Evolutionary conservation across 2,888 invertebrate species (phyloP).

Genomic region (Fissipunctia ypsillon): DNA sequence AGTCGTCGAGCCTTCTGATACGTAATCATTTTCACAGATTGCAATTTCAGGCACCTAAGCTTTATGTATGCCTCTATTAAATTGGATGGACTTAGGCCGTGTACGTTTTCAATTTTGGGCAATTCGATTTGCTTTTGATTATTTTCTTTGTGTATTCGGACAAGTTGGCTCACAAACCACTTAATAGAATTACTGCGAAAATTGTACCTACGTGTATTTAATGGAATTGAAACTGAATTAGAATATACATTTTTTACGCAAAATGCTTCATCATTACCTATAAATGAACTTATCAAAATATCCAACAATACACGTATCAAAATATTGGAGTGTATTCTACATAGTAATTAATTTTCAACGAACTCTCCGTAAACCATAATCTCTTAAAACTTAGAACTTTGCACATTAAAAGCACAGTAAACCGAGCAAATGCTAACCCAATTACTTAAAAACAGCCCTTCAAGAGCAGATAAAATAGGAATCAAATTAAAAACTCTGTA

Average conservation of each 20-base stretch:
- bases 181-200: constrained; percentile 3
- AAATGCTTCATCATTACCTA: background rate
- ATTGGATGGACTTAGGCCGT: constrained; percentile 21
- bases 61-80: constrained; percentile 10
- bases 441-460: background rate
- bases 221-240: background rate
- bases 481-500: background rate
- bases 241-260: background rate
- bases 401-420: too few species aligned
- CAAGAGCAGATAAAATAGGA: background rate
- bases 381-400: background rate
- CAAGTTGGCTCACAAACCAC: background rate
- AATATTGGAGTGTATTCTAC: background rate
- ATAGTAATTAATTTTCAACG: too few species aligned
- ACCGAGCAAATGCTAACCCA: background rate
- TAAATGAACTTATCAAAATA: background rate
- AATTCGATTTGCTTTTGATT: constrained; percentile 29
- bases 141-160: constrained; percentile 27
- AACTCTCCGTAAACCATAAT: background rate
- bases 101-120: constrained; percentile 26
- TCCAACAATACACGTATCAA: background rate
- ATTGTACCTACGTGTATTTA: background rate
- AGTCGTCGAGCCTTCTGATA: constrained; percentile 4
- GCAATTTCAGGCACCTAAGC: constrained; percentile 29
- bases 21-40: constrained; percentile 35